Evolutionary conservation across 2,797 vertebrate genomes (phyloP), one percentile per base, ranked within the genome.

Genomic region (Hafferia zeledoni): DNA sequence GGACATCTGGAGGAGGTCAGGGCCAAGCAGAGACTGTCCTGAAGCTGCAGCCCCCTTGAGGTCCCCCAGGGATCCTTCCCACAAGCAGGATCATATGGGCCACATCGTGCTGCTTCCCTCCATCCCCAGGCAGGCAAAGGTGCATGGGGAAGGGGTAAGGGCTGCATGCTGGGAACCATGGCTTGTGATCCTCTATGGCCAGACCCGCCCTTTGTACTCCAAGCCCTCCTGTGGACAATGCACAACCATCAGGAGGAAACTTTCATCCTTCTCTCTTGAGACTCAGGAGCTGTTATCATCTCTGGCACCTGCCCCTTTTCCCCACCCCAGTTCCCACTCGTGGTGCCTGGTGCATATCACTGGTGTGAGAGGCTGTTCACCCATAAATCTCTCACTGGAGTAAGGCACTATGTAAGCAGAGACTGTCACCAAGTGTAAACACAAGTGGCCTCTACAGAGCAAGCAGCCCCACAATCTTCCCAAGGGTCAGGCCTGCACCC

Each of bases 331-430:
- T 61, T 92, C 55, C 65, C 37, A 23, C 28, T 5, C 6, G 6
- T 0, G 0, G 37, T 43, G 19, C 18, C 24, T 9, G 4, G 30
- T 80, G 39, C 28, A 0, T 55, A 44, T 67, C 18, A 6, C 55
- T 28, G 35, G 8, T 39, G 43, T 25, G 31, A 67, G 68, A 55
- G 30, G 41, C 80, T 75, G 43, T 81, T 84, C 1, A 14, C 50
- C 61, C 74, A 65, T 72, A 81, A 83, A 78, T 41, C 75, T 84
- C 60, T 75, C 0, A 0, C 79, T 83, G 60, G 37, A 80, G 43
- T 22, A 41, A 93, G 83, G 68, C 2, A 2, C 53, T 85, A 0
- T 41, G 49, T 68, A 83, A 89, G 80, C 46, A 77, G 25, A 63
- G 35, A 17, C 39, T 86, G 85, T 72, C 87, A 83, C 18, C 3